Percentiles rank a stretch among this genome's conserved stretches.
Conservation (phyloP, 2,888 invertebrate species). For the Erannis defoliaria region DNA sequence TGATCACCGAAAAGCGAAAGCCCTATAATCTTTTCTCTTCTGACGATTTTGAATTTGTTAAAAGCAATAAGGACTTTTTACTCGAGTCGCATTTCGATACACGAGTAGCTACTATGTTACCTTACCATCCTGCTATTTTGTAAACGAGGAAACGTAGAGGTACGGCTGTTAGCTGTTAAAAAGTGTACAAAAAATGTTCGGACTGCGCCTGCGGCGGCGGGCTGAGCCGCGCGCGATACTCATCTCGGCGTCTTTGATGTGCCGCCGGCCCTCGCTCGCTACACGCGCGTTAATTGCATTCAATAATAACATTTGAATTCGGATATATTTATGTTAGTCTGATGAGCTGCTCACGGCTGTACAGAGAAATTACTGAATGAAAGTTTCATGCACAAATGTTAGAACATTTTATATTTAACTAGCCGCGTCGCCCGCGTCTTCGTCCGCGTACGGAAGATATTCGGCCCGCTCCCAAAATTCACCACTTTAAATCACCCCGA, state of each 20-base stretch:
- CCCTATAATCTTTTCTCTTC: too few relatives aligned
- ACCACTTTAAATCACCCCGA: too few relatives aligned
- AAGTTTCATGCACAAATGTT: too few relatives aligned
- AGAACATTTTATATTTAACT: too few relatives aligned
- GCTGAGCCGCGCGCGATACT: too few relatives aligned
- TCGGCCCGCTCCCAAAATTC: too few relatives aligned
- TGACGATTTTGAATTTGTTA: too few relatives aligned
- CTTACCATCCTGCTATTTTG: constrained; percentile 48
- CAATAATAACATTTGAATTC: constrained; percentile 52
- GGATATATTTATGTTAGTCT: constrained; percentile 33
- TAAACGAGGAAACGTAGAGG: constrained; percentile 57
- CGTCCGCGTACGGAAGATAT: too few relatives aligned
- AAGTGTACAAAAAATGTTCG: constrained; percentile 73
- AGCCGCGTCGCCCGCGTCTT: too few relatives aligned
- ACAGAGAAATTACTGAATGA: neutral
- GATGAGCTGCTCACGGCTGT: constrained; percentile 27
- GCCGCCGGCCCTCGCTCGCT: constrained; percentile 63
- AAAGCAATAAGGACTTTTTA: too few relatives aligned
- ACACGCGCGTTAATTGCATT: constrained; percentile 57
- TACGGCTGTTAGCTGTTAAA: constrained; percentile 67
- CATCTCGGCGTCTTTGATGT: constrained; percentile 77
- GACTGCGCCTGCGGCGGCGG: constrained; percentile 59
- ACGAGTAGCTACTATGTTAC: neutral
- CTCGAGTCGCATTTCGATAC: neutral
- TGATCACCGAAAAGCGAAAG: too few relatives aligned